Evolutionary conservation across 2,797 vertebrate genomes (phyloP).

Genomic region (Onychomys leucogaster): DNA sequence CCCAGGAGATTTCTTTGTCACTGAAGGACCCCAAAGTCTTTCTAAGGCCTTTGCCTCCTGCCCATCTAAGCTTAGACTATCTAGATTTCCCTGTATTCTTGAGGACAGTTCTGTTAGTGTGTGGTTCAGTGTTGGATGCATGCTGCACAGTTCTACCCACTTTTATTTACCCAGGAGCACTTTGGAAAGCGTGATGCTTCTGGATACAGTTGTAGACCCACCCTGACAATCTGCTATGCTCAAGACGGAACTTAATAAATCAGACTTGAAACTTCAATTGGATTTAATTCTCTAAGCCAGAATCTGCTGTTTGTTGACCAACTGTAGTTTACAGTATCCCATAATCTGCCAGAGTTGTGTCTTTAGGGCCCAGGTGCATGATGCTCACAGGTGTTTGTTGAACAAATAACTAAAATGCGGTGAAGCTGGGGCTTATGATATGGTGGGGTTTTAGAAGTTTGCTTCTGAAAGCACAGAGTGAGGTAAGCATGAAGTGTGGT

Average conservation of each 20-base stretch:
- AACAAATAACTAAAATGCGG: background rate
- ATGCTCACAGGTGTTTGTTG: background rate
- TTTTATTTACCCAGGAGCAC: background rate
- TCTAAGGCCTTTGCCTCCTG: background rate
- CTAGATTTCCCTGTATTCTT: background rate
- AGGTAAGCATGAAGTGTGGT: background rate
- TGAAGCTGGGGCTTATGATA: background rate
- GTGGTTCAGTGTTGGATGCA: background rate
- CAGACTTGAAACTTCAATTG: background rate
- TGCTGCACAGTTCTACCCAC: background rate
- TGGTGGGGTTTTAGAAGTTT: background rate
- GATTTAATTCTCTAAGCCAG: background rate
- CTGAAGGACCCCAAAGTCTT: background rate
- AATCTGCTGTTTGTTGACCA: background rate
- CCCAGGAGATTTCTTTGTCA: background rate
- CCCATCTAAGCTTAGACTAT: background rate
- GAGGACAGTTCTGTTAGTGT: background rate
- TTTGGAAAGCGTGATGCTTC: background rate
- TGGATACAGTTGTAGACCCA: background rate
- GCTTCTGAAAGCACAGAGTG: background rate
- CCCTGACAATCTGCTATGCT: background rate
- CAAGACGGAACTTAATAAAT: background rate
- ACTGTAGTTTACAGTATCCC: background rate
- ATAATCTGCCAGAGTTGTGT: background rate
- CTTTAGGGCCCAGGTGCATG: background rate